Percentiles rank a stretch among this genome's conserved stretches.
These are phyloP conservation scores for Lophotriccus pileatus DNA, from an alignment of 2,797 vertebrate species.

Conservation along the genomic window DNA sequence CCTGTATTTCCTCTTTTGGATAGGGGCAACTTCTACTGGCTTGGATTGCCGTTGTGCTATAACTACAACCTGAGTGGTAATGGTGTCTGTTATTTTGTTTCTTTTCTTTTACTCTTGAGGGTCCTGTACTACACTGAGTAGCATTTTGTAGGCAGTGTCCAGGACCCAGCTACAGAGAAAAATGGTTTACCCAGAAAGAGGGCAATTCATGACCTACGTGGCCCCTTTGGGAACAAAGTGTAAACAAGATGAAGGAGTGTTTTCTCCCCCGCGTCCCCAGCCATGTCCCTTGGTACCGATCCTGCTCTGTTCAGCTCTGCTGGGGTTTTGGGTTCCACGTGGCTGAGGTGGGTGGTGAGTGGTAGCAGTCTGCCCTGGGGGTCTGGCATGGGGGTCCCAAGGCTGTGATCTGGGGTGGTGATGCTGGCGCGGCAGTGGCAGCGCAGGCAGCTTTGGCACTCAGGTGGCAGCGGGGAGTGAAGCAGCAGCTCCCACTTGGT, in stretches of 20 bases:
- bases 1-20: not conserved
- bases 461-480: not conserved
- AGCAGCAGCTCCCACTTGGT: not conserved
- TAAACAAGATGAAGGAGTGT: not conserved
- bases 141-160: not conserved
- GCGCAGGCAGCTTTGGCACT: too few species aligned
- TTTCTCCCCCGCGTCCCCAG: accelerated
- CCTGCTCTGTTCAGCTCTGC: not conserved
- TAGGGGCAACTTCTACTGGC: not conserved
- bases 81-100: not conserved
- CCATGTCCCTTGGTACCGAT: not conserved
- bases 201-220: not conserved
- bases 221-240: not conserved
- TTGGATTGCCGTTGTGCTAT: not conserved
- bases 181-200: not conserved
- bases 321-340: not conserved
- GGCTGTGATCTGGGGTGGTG: not conserved
- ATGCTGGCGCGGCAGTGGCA: not conserved
- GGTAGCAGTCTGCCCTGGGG: too few species aligned
- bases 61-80: not conserved
- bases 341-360: too few species aligned
- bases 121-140: not conserved
- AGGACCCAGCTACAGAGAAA: not conserved
- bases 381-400: not conserved
- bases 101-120: not conserved